These are phyloP conservation scores for Megamerina dolium DNA, from an alignment of 2,888 invertebrate genomes.

Conservation along the genomic window DNA sequence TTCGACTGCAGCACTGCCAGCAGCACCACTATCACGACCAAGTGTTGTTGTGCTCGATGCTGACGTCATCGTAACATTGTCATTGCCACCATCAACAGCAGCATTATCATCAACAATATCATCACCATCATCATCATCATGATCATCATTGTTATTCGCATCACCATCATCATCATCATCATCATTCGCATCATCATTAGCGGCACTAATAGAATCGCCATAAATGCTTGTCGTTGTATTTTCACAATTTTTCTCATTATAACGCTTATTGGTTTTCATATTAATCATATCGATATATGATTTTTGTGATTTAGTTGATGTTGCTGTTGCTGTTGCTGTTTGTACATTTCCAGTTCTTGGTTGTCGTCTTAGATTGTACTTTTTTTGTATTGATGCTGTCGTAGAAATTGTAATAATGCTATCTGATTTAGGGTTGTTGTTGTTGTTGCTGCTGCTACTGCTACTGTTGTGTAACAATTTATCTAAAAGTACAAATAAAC, in stretches of 20 bases:
- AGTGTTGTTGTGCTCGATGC: constrained; percentile 1
- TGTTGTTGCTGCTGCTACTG: neutral
- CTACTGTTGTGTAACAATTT: neutral
- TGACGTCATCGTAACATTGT: neutral
- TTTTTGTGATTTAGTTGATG: neutral
- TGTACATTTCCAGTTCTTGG: too few species aligned
- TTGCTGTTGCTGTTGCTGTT: neutral
- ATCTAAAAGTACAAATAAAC: too few species aligned
- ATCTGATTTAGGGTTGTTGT: neutral
- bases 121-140: neutral
- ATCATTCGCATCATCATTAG: neutral
- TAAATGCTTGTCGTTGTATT: neutral
- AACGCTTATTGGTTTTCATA: too few species aligned
- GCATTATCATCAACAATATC: constrained; percentile 9
- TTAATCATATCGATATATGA: constrained; percentile 2
- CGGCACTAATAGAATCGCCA: neutral
- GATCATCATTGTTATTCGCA: neutral
- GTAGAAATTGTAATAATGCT: too few species aligned
- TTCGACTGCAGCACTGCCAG: neutral
- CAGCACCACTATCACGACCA: neutral
- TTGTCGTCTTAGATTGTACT: constrained; percentile 11
- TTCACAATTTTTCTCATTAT: neutral
- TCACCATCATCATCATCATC: neutral
- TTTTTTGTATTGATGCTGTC: neutral
- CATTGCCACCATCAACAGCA: constrained; percentile 3